Conservation (phyloP, 2,797 vertebrate genomes). For the Spondyliosoma cantharus region DNA sequence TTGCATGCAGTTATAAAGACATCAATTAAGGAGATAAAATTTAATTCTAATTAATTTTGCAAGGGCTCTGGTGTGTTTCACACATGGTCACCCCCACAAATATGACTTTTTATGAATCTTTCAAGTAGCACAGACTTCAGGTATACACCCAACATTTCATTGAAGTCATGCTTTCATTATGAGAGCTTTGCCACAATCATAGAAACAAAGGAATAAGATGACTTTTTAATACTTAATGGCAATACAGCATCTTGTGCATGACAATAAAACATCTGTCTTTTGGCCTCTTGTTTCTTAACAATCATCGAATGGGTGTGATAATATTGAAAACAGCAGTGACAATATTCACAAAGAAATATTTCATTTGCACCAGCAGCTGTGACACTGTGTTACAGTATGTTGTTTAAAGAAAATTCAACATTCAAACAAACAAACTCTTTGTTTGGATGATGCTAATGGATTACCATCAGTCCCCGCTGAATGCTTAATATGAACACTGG, state of each 20-base stretch:
- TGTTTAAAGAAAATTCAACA: not conserved
- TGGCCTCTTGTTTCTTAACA: slow-evolving; percentile 6
- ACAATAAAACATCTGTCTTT: slow-evolving; percentile 27
- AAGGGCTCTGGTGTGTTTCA: too few relatives aligned
- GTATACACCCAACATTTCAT: slow-evolving; percentile 21
- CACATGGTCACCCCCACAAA: not conserved
- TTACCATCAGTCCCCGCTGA: not conserved
- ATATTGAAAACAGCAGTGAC: not conserved
- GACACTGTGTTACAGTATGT: slow-evolving; percentile 1
- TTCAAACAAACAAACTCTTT: not conserved
- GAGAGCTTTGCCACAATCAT: not conserved
- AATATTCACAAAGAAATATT: slow-evolving; percentile 24
- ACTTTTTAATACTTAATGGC: slow-evolving; percentile 29
- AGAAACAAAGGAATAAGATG: slow-evolving; percentile 13
- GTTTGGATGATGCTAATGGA: not conserved
- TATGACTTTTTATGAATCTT: slow-evolving; percentile 45
- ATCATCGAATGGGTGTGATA: not conserved
- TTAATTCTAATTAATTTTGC: too few relatives aligned
- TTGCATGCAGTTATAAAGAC: too few relatives aligned
- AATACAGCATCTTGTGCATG: slow-evolving; percentile 37
- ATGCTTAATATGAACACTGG: not conserved
- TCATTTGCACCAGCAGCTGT: slow-evolving; percentile 11
- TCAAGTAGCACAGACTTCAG: slow-evolving; percentile 28
- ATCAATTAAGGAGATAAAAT: too few relatives aligned
- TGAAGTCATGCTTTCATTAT: slow-evolving; percentile 4